A percentile compares a stretch with the other conserved stretches of the same genome.
Conservation (phyloP, 2,113 vertebrate species). For the Dolichotis patagonum region DNA sequence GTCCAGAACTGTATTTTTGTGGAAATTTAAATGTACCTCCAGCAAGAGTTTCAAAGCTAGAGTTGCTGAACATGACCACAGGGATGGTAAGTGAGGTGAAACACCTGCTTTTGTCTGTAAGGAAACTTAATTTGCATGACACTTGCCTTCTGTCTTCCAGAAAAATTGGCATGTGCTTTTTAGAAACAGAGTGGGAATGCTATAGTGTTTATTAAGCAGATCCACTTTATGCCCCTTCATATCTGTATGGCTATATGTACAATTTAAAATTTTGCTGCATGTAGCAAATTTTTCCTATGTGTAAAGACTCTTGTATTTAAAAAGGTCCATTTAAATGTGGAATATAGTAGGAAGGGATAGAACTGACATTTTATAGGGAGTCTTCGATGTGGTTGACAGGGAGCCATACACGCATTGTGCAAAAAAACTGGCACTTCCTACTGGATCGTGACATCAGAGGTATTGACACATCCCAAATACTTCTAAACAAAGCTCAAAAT, state of each 20-base stretch:
- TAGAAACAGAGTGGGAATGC: slow-evolving; percentile 18
- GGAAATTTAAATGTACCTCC: slow-evolving; percentile 48
- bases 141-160: slow-evolving; percentile 70
- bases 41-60: slow-evolving; percentile 41
- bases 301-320: neutral
- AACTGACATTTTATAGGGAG: neutral
- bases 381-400: neutral
- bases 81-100: slow-evolving; percentile 57
- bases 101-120: slow-evolving; percentile 69
- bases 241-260: neutral
- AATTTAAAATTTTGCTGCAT: neutral
- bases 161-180: slow-evolving; percentile 65
- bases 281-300: neutral
- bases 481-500: neutral
- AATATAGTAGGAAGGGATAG: too few relatives aligned
- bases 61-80: slow-evolving; percentile 37
- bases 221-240: neutral
- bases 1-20: slow-evolving; percentile 48
- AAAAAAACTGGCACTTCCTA: neutral
- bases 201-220: slow-evolving; percentile 34
- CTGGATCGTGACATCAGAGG: neutral
- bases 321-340: neutral
- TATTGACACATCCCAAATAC: neutral
- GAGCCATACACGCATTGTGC: neutral
- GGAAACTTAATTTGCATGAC: slow-evolving; percentile 75